These are phyloP conservation scores for Sipha flava DNA, from an alignment of 1,140 invertebrate species.

Conservation along the genomic window DNA sequence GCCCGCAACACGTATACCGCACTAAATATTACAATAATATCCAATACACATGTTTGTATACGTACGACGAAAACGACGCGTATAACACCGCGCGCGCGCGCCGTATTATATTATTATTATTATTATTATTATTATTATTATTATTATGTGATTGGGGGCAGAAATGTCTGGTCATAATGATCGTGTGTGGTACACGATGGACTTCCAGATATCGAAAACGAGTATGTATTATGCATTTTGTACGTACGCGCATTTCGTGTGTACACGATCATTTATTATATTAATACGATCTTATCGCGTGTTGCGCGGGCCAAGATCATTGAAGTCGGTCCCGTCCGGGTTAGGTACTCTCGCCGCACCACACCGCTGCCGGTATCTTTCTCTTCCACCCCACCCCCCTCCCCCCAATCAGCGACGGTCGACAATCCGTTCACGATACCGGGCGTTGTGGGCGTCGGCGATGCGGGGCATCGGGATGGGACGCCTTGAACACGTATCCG, in stretches of 20 bases:
- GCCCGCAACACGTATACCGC: too few relatives aligned
- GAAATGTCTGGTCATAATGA: slow-evolving; percentile 29
- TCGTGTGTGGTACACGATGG: slow-evolving; percentile 31
- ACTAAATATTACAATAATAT: too few relatives aligned
- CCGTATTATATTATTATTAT: background rate
- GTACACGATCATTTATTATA: slow-evolving; percentile 28
- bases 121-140: background rate
- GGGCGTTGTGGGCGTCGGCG: background rate
- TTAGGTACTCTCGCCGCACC: too few relatives aligned
- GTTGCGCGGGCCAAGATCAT: slow-evolving; percentile 32
- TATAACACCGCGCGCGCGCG: background rate
- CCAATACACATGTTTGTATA: too few relatives aligned
- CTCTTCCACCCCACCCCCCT: background rate
- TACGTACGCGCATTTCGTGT: background rate
- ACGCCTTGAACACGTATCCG: too few relatives aligned
- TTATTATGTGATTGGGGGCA: slow-evolving; percentile 19
- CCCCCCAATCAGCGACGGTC: background rate
- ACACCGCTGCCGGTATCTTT: background rate
- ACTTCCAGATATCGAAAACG: slow-evolving; percentile 31
- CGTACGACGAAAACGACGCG: too few relatives aligned
- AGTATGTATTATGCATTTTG: background rate
- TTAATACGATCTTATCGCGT: slow-evolving; percentile 31
- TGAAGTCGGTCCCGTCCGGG: slow-evolving; percentile 14
- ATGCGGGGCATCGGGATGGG: too few relatives aligned
- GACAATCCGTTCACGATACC: background rate